Evolutionary conservation across 2,113 vertebrate species (phyloP), one percentile per base, ranked within the genome.

Genomic region (Corythornis vintsioides): DNA sequence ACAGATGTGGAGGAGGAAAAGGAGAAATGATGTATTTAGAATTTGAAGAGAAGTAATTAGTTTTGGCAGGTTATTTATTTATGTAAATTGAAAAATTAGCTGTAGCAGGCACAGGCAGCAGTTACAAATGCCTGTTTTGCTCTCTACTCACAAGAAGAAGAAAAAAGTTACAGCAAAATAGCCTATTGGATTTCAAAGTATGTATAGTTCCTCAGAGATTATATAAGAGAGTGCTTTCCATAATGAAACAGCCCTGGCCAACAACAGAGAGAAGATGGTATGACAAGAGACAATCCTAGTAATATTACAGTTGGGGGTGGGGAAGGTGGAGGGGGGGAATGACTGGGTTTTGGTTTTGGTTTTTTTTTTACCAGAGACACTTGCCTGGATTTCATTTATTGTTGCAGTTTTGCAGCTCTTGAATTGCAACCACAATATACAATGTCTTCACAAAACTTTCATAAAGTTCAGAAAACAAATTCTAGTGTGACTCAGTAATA

Each of bases 41-140:
- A 97, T 97, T 96, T 97, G 97, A 97, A 97, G 95, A 97, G 92
- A 96, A 96, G 88, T 97, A 98, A 97, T 97, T 97, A 95, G 94
- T 88, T 97, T 97, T 97, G 97, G 94, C 97, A 98, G 95, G 96
- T 97, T 97, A 98, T 97, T 98, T 97, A 97, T 97, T 97, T 97
- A 97, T 97, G 97, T 97, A 98, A 98, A 98, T 97, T 96, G 93
- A 97, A 97, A 97, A 98, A 97, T 96, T 97, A 97, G 86, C 88
- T 97, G 76, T 92, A 94, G 79, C 67, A 93, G 89, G 92, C 65
- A 67, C 80, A 96, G 66, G 76, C 71, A 56, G 90, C 66, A 90
- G 66, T 95, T 81, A 93, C 18, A 93, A 96, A 86, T 93, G 56
- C 76, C 93, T 96, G 61, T 50, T 94, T 97, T 92, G 55, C 83